Conservation (phyloP, 2,113 vertebrate species). For the Entelurus aequoreus region DNA sequence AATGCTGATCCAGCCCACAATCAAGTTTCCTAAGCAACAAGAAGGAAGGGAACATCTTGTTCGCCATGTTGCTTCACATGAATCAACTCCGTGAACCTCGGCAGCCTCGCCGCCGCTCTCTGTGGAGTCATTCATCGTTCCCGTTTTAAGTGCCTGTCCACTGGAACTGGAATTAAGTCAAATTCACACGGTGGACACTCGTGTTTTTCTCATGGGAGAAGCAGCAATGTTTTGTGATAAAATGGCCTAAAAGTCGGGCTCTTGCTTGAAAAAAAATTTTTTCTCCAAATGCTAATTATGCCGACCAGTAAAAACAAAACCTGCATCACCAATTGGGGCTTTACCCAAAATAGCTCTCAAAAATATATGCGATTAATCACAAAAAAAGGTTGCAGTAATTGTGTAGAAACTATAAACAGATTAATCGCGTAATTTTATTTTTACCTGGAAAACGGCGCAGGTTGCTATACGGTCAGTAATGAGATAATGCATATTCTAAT, state of each 20-base stretch:
- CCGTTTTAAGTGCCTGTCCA: constrained; percentile 17
- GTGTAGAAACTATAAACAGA: too few species aligned
- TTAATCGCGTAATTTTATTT: too few species aligned
- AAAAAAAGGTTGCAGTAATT: too few species aligned
- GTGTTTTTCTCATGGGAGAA: constrained; percentile 14
- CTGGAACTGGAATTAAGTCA: constrained; percentile 11
- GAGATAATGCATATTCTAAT: too few species aligned
- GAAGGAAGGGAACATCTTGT: neutral
- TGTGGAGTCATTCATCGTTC: constrained; percentile 11
- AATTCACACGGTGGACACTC: constrained; percentile 6
- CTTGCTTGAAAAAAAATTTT: too few species aligned
- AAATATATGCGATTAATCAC: too few species aligned
- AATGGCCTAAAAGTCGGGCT: neutral
- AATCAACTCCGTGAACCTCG: constrained; percentile 13
- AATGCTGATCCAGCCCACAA: neutral
- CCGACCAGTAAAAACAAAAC: too few species aligned
- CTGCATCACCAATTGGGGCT: too few species aligned
- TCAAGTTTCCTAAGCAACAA: neutral
- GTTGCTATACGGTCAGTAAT: too few species aligned
- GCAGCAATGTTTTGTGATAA: constrained; percentile 3
- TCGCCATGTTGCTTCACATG: neutral
- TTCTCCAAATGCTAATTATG: too few species aligned
- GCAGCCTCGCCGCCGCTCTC: neutral
- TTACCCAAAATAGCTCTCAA: too few species aligned
- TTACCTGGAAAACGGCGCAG: too few species aligned